phyloP scores from a whole-genome alignment of 2,113 vertebrate genomes.

The Mugil cephalus region DNA sequence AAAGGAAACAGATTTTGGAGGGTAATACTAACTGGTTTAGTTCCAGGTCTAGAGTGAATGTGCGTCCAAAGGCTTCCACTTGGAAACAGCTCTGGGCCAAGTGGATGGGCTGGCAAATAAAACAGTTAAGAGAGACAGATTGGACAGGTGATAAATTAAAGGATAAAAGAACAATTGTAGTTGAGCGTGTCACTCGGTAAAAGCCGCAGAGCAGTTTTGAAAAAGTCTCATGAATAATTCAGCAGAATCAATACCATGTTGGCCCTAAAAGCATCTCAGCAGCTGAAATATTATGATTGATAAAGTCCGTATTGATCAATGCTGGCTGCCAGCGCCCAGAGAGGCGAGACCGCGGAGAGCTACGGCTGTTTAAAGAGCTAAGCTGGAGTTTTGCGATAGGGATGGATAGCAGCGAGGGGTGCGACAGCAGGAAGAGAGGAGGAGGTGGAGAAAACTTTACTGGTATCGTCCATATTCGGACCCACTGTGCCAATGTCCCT shows the following conservation, averaged over 20 bases:
- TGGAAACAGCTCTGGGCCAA: slow-evolving; percentile 91
- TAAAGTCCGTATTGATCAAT: slow-evolving; percentile 54
- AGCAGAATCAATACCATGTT: slow-evolving; percentile 47
- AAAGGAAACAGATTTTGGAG: background rate
- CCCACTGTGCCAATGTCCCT: slow-evolving; percentile 29
- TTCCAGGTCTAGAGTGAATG: slow-evolving; percentile 91
- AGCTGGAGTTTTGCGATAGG: background rate
- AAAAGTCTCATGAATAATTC: slow-evolving; percentile 66
- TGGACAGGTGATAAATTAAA: slow-evolving; percentile 31
- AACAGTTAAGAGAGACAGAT: slow-evolving; percentile 22
- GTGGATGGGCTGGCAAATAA: slow-evolving; percentile 84
- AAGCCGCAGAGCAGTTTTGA: slow-evolving; percentile 32
- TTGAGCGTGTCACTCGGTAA: slow-evolving; percentile 22
- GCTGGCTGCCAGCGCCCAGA: slow-evolving; percentile 33
- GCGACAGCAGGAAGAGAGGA: slow-evolving; percentile 25
- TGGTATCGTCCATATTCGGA: slow-evolving; percentile 37
- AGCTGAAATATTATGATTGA: slow-evolving; percentile 56
- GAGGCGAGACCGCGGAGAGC: slow-evolving; percentile 5
- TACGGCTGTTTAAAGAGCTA: slow-evolving; percentile 30
- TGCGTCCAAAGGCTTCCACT: slow-evolving; percentile 87
- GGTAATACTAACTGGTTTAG: slow-evolving; percentile 90
- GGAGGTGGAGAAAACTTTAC: slow-evolving; percentile 29
- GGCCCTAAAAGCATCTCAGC: slow-evolving; percentile 50
- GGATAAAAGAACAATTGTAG: slow-evolving; percentile 39
- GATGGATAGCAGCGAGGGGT: slow-evolving; percentile 37